Evolutionary conservation across 2,113 vertebrate species (phyloP), one percentile per base, ranked within the genome.

Genomic region (Erythrolamprus reginae): DNA sequence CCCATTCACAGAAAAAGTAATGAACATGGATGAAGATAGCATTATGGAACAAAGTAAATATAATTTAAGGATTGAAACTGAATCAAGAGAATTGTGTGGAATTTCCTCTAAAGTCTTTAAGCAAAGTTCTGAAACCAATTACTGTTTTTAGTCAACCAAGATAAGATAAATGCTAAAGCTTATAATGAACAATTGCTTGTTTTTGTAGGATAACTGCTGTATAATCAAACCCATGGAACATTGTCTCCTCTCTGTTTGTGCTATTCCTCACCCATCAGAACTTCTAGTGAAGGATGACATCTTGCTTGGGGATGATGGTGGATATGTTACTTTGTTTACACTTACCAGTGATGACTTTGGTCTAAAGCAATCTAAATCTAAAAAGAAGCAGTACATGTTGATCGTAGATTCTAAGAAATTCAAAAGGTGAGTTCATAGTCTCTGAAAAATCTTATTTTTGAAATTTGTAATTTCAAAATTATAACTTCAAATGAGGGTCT

Each of bases 181-280:
- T 61, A 82, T 93, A 89, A 93, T 56, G 55, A 92, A 85, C 77
- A 0, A 89, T 51, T 86, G 12, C 21, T 15, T 3, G 86, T 88
- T 94, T 94, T 93, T 89, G 58, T 92, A 98, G 97, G 94, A 95
- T 87, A 94, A 95, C 86, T 96, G 96, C 87, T 96, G 96, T 86
- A 65, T 95, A 90, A 97, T 98, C 90, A 97, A 96, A 88, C 97
- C 97, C 24, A 92, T 96, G 96, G 96, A 97, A 91, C 97, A 97
- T 48, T 94, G 94, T 55, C 91, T 97, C 42, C 93, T 97, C 23
- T 97, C 96, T 38, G 93, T 98, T 91, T 97, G 93, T 42, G 92
- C 90, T 0, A 95, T 96, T 47, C 91, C 95, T 7, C 0, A 55
- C 1, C 15, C 95, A 9, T 92, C 96, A 58, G 88, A 96, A 2